Evolutionary conservation across 2,113 vertebrate genomes (phyloP).

Genomic region (Myotis yumanensis): DNA sequence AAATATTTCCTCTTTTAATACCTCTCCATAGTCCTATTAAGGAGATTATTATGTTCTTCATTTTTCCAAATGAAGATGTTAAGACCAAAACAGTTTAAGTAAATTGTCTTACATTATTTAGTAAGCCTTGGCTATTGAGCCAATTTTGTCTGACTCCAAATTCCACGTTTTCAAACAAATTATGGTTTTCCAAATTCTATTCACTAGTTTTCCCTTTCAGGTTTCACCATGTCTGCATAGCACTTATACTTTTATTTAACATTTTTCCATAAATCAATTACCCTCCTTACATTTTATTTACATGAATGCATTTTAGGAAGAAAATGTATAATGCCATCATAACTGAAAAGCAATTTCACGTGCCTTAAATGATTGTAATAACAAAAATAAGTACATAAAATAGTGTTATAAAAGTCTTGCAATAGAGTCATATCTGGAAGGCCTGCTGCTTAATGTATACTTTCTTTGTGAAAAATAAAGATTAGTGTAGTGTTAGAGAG

Average conservation of each 20-base stretch:
- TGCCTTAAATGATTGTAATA: not conserved
- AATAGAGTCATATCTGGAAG: not conserved
- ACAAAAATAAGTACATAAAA: conserved; percentile 25
- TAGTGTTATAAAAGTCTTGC: not conserved
- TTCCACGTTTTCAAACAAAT: not conserved
- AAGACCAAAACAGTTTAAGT: not conserved
- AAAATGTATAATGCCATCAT: not conserved
- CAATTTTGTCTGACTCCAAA: conserved; percentile 9
- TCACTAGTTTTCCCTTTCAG: not conserved
- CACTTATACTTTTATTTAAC: not conserved
- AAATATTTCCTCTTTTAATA: conserved; percentile 12
- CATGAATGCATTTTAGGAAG: not conserved
- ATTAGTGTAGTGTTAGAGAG: conserved; percentile 6
- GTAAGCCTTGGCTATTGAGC: not conserved
- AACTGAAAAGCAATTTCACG: conserved; percentile 37
- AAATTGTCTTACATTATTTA: conserved; percentile 33
- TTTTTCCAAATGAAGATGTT: conserved; percentile 5
- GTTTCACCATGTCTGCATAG: not conserved
- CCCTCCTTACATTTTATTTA: conserved; percentile 18
- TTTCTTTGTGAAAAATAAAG: conserved; percentile 34
- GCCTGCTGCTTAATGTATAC: not conserved
- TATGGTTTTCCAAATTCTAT: not conserved
- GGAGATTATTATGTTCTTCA: not conserved
- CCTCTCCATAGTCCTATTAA: not conserved
- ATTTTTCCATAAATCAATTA: not conserved